A percentile compares a stretch with the other conserved stretches of the same genome.
Conservation (phyloP, 35 echinoderm and acorn worm genomes). For the Hemicentrotus pulcherrimus region DNA sequence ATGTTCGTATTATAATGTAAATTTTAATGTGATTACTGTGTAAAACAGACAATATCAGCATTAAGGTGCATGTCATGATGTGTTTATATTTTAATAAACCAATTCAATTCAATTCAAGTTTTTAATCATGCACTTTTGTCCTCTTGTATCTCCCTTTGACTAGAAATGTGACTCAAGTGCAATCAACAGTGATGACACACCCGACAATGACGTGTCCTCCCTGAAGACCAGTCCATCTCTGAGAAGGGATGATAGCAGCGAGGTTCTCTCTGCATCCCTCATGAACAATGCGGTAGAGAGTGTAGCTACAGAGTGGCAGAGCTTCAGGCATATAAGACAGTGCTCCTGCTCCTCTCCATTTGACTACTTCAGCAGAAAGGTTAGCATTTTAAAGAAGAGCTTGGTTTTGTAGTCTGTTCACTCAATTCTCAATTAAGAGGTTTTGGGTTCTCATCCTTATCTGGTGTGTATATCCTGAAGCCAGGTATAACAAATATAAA, state of each 20-base stretch:
- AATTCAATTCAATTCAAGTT: no score
- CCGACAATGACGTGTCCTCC: slow-evolving; percentile 2
- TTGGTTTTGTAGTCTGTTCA: background rate
- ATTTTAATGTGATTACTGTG: no score
- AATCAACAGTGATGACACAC: slow-evolving; percentile 31
- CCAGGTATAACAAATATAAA: background rate
- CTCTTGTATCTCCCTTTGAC: background rate
- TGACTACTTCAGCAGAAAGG: slow-evolving; percentile 97
- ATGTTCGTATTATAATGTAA: no score
- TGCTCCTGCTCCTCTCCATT: slow-evolving; percentile 92
- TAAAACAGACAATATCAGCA: no score
- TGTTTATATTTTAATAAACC: no score
- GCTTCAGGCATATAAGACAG: slow-evolving; percentile 89
- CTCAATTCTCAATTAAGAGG: background rate
- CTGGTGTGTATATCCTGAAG: background rate
- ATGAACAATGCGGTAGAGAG: slow-evolving; percentile 81
- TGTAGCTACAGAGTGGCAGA: slow-evolving; percentile 80
- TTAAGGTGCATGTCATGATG: no score
- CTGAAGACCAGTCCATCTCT: slow-evolving; percentile 50
- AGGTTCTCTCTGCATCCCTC: slow-evolving; percentile 81
- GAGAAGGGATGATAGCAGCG: slow-evolving; percentile 79
- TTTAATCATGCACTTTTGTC: background rate
- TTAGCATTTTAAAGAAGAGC: slow-evolving; percentile 39
- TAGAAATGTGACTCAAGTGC: slow-evolving; percentile 49
- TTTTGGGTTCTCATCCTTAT: background rate